phyloP scores from a whole-genome alignment of 2,113 vertebrate genomes.

The Peromyscus leucopus region DNA sequence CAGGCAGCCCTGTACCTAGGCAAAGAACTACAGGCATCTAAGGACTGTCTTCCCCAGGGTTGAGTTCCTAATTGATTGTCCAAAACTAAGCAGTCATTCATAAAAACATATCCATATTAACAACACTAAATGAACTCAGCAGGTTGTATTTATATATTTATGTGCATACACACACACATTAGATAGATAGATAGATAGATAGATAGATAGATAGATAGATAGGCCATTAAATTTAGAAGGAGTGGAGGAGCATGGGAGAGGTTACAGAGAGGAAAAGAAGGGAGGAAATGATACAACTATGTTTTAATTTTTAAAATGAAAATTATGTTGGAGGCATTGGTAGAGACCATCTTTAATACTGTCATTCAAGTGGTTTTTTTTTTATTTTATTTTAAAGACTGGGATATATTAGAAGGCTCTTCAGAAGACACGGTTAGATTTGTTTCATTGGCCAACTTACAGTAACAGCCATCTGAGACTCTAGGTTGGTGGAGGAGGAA shows the following conservation, averaged over 20 bases:
- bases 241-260: not conserved
- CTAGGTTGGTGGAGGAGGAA: not conserved
- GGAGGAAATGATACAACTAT: not conserved
- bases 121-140: not conserved
- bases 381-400: not conserved
- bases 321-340: not conserved
- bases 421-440: not conserved
- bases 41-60: not conserved
- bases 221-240: not conserved
- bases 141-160: not conserved
- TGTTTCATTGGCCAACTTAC: not conserved
- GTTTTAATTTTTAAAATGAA: not conserved
- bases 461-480: not conserved
- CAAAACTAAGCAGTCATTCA: not conserved
- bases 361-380: not conserved
- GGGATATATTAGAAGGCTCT: not conserved
- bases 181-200: too few relatives aligned
- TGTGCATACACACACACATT: not conserved
- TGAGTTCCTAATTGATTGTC: not conserved
- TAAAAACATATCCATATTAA: not conserved
- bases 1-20: not conserved
- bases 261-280: not conserved
- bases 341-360: not conserved
- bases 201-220: not conserved
- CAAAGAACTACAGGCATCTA: not conserved